Conservation (phyloP, 2,888 invertebrate genomes). For the Yponomeuta plumbellus region DNA sequence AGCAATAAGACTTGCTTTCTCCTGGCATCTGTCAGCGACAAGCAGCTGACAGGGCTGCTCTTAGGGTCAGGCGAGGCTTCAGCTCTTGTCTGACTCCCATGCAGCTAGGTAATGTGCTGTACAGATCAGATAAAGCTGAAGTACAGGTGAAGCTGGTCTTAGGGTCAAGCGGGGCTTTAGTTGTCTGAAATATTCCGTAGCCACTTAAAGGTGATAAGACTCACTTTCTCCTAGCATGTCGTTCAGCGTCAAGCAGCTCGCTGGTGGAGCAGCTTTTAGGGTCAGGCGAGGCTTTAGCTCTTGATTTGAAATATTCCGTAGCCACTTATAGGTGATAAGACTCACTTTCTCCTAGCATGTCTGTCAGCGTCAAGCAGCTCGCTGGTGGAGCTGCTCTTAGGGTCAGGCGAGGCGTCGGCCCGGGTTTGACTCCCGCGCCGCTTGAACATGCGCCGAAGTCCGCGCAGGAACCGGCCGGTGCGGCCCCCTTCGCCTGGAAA, state of each 20-base stretch:
- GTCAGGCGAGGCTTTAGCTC: no score
- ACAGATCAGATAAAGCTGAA: no score
- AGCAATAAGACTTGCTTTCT: no score
- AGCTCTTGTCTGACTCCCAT: no score
- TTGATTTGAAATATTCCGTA: no score
- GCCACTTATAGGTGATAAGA: constrained; percentile 16
- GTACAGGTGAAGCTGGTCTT: no score
- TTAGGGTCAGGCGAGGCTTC: no score
- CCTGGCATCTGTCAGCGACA: no score
- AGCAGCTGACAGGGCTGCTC: no score
- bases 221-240: constrained; percentile 75
- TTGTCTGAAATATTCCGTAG: no score
- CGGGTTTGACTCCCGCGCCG: constrained; percentile 62
- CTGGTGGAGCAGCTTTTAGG: constrained; percentile 83
- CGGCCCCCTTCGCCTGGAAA: constrained; percentile 64
- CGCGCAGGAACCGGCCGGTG: constrained; percentile 81
- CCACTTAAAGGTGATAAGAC: constrained; percentile 31
- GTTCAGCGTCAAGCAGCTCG: constrained; percentile 80
- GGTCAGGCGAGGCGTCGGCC: constrained; percentile 68
- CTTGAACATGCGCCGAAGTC: constrained; percentile 83
- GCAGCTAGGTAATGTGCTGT: constrained; percentile 35
- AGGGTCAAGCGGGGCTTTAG: no score
- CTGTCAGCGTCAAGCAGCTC: constrained; percentile 80
- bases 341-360: constrained; percentile 75
- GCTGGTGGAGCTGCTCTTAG: constrained; percentile 80